Evolutionary conservation across 2,888 invertebrate species (phyloP).

Genomic region (Julus scanicus): DNA sequence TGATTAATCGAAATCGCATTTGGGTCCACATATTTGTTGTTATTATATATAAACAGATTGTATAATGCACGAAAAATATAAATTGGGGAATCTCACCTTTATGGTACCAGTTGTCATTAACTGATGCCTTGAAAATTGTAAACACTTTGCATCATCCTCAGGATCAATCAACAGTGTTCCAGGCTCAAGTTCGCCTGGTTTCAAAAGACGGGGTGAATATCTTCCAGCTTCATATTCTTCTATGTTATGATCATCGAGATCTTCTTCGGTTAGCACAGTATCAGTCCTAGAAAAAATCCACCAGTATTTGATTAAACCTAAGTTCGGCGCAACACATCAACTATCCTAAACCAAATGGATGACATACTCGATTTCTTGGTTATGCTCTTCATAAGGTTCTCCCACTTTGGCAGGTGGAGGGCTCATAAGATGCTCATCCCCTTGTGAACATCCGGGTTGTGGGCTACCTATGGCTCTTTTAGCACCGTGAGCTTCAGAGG

Average conservation of each 20-base stretch:
- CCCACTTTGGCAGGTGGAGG: background rate
- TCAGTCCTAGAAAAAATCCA: conserved; percentile 59
- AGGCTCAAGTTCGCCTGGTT: conserved; percentile 74
- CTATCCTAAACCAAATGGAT: background rate
- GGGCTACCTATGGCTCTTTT: background rate
- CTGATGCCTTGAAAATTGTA: conserved; percentile 78
- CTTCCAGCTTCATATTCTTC: conserved; percentile 81
- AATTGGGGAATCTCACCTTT: conserved; percentile 64
- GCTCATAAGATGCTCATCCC: background rate
- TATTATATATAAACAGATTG: no score
- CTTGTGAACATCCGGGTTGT: conserved; percentile 5
- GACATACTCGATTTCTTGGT: conserved; percentile 59
- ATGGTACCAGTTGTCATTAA: conserved; percentile 72
- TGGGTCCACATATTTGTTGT: no score
- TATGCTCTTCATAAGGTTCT: conserved; percentile 29
- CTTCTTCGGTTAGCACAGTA: conserved; percentile 68
- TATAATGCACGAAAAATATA: no score
- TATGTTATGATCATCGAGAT: conserved; percentile 70
- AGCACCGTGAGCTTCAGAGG: background rate
- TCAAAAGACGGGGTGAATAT: conserved; percentile 83
- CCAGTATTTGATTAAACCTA: background rate
- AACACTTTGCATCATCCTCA: conserved; percentile 79
- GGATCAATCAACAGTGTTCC: conserved; percentile 82
- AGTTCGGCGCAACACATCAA: background rate
- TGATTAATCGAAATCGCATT: no score